Percentiles rank a stretch among this genome's conserved stretches.
These are phyloP conservation scores for Noctua janthe DNA, from an alignment of 2,888 invertebrate genomes.

Conservation along the genomic window DNA sequence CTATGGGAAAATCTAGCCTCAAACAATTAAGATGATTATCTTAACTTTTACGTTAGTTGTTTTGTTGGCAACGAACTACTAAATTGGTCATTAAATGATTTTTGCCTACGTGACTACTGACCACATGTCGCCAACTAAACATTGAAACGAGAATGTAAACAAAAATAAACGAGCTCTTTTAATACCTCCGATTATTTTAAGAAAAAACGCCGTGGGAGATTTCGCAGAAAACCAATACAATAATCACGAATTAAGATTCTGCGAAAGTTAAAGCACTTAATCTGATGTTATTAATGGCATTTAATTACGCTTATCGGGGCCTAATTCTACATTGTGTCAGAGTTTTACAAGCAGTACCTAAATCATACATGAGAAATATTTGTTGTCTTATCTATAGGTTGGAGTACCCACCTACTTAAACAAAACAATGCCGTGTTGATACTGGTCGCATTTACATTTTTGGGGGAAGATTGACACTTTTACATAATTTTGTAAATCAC, in stretches of 20 bases:
- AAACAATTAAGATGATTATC: slow-evolving; percentile 19
- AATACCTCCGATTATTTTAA: slow-evolving; percentile 33
- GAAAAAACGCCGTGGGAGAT: slow-evolving; percentile 29
- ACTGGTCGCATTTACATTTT: slow-evolving; percentile 1
- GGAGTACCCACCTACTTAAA: slow-evolving; percentile 37
- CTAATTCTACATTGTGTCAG: slow-evolving; percentile 59
- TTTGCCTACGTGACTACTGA: slow-evolving; percentile 12
- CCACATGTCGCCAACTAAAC: slow-evolving; percentile 15
- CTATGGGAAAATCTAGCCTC: slow-evolving; percentile 11
- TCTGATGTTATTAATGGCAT: slow-evolving; percentile 37
- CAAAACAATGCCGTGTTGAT: slow-evolving; percentile 48
- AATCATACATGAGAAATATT: slow-evolving; percentile 27
- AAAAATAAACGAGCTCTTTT: slow-evolving; percentile 36
- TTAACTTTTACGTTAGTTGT: slow-evolving; percentile 10
- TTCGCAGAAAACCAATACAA: slow-evolving; percentile 9
- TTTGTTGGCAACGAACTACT: slow-evolving; percentile 8
- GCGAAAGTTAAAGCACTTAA: slow-evolving; percentile 1
- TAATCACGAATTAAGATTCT: slow-evolving; percentile 15
- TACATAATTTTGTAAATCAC: neutral
- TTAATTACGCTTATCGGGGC: slow-evolving; percentile 64
- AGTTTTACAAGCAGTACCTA: slow-evolving; percentile 43
- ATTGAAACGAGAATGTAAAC: slow-evolving; percentile 10
- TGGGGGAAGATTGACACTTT: neutral
- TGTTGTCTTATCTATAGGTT: slow-evolving; percentile 49
- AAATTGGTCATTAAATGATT: neutral